Evolutionary conservation across 2,888 invertebrate genomes (phyloP).

Genomic region (Candidula unifasciata): DNA sequence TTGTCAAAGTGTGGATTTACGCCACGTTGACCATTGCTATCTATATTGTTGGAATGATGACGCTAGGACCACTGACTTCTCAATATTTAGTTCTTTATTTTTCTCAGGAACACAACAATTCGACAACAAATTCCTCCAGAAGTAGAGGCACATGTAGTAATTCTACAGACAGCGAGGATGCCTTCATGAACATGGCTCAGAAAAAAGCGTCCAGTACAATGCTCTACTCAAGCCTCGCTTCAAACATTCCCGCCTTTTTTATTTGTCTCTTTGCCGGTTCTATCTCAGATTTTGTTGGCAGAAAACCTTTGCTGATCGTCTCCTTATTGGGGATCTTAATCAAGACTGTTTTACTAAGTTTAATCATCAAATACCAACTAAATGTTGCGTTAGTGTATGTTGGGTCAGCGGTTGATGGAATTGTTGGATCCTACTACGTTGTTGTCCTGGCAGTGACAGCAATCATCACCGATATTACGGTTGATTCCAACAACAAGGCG

Average conservation of each 20-base stretch:
- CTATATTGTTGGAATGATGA: conserved; percentile 22
- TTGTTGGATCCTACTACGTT: conserved; percentile 40
- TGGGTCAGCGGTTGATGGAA: conserved; percentile 38
- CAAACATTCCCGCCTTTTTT: conserved; percentile 40
- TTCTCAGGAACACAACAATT: conserved; percentile 15
- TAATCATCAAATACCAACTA: conserved; percentile 38
- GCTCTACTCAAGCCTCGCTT: neutral
- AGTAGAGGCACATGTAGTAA: neutral
- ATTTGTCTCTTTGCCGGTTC: conserved; percentile 44
- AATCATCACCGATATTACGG: conserved; percentile 48
- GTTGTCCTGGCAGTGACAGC: conserved; percentile 12
- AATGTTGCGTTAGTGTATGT: conserved; percentile 35
- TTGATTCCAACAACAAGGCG: conserved; percentile 6
- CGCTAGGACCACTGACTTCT: neutral
- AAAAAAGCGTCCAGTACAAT: neutral
- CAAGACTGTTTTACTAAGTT: neutral
- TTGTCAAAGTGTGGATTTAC: conserved; percentile 7
- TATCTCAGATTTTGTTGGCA: conserved; percentile 46
- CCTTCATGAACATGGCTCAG: conserved; percentile 33
- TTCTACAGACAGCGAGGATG: neutral
- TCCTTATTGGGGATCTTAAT: conserved; percentile 3
- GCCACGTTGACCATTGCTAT: neutral
- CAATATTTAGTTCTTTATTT: conserved; percentile 47
- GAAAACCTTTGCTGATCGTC: conserved; percentile 28
- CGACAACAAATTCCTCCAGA: neutral